A percentile compares a stretch with the other conserved stretches of the same genome.
Evolutionary conservation across 1,140 invertebrate genomes (phyloP).

Genomic region (Drosophila subpulchrella): DNA sequence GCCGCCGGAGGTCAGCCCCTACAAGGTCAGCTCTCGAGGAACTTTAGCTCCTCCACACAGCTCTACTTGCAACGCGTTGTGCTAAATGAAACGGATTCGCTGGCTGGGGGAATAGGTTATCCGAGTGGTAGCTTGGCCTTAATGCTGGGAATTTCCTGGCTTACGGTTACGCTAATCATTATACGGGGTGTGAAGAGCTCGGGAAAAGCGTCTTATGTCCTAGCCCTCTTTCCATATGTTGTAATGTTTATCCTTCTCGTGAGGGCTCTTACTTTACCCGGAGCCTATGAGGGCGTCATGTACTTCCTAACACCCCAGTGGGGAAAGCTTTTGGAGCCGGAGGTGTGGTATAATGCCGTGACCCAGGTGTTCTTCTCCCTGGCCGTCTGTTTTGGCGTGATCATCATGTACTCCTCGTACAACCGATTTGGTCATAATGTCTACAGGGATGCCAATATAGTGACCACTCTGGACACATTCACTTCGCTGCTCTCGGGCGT

Average conservation of each 20-base stretch:
- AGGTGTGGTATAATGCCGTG: constrained; percentile 92
- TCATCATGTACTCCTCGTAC: constrained; percentile 93
- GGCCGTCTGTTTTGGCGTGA: constrained; percentile 93
- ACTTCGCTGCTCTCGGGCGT: constrained; percentile 94
- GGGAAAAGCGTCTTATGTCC: constrained; percentile 92
- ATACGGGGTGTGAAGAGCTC: constrained; percentile 91
- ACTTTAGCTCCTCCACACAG: constrained; percentile 39
- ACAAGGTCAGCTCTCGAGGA: neutral
- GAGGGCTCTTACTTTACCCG: constrained; percentile 90
- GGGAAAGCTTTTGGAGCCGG: constrained; percentile 88
- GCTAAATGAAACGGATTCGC: constrained; percentile 88
- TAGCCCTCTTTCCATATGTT: constrained; percentile 94
- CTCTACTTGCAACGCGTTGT: constrained; percentile 86
- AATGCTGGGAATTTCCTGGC: constrained; percentile 86
- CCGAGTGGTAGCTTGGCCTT: constrained; percentile 91
- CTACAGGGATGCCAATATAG: constrained; percentile 90
- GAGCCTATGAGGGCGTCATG: constrained; percentile 90
- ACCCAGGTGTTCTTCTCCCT: constrained; percentile 86
- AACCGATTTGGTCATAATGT: constrained; percentile 93
- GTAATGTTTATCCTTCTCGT: constrained; percentile 91
- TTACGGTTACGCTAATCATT: constrained; percentile 89
- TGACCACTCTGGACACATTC: constrained; percentile 91
- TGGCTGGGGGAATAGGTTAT: constrained; percentile 89
- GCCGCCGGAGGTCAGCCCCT: constrained; percentile 45
- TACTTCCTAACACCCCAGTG: constrained; percentile 91